Conservation (phyloP, 1,140 invertebrate species). For the Cylas formicarius region DNA sequence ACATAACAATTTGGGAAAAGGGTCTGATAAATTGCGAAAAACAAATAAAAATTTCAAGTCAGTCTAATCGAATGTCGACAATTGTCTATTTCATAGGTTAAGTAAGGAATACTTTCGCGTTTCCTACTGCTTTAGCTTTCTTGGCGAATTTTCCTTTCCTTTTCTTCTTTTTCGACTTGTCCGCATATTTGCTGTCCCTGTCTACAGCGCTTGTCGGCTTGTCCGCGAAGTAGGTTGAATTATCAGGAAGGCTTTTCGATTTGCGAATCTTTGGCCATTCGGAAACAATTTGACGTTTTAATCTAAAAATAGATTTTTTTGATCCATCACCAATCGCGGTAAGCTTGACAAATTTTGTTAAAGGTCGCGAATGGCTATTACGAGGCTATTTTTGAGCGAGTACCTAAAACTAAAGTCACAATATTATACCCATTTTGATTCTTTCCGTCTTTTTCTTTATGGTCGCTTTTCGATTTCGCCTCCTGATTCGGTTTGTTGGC, state of each 20-base stretch:
- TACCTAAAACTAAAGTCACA: constrained; percentile 19
- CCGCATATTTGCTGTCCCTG: constrained; percentile 10
- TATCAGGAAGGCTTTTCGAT: constrained; percentile 26
- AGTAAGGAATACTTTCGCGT: constrained; percentile 27
- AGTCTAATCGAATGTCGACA: too few relatives aligned
- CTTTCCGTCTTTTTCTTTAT: constrained; percentile 9
- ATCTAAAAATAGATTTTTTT: too few relatives aligned
- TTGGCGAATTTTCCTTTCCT: constrained; percentile 26
- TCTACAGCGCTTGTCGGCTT: constrained; percentile 16
- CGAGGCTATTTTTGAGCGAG: too few relatives aligned
- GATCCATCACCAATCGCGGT: too few relatives aligned
- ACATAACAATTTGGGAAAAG: too few relatives aligned
- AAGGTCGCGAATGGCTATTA: too few relatives aligned
- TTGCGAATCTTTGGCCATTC: constrained; percentile 14
- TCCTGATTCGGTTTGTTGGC: constrained; percentile 14
- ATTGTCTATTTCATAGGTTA: too few relatives aligned
- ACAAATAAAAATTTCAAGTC: too few relatives aligned
- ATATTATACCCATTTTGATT: constrained; percentile 28
- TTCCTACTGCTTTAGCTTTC: constrained; percentile 28
- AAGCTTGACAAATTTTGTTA: too few relatives aligned
- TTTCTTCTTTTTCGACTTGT: constrained; percentile 30
- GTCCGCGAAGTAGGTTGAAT: constrained; percentile 8
- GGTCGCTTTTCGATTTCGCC: constrained; percentile 9
- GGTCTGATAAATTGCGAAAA: too few relatives aligned
- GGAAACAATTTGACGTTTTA: constrained; percentile 15